Conservation (phyloP, 2,797 vertebrate genomes). For the Linurgus olivaceus region DNA sequence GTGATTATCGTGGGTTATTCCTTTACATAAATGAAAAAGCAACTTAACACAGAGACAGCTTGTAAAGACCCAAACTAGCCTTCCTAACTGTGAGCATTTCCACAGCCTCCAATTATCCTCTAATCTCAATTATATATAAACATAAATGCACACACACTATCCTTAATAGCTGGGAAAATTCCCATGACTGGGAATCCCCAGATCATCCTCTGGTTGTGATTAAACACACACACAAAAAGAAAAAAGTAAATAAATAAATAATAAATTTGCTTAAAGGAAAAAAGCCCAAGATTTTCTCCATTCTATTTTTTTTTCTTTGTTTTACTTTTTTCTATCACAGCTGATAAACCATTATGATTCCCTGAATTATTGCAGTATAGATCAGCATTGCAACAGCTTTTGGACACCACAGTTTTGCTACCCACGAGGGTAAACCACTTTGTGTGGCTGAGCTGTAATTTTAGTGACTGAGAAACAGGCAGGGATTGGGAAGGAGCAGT, state of each 20-base stretch:
- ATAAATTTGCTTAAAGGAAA: neutral
- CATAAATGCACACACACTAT: neutral
- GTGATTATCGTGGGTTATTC: neutral
- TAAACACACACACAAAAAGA: neutral
- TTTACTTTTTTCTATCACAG: neutral
- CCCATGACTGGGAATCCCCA: accelerated
- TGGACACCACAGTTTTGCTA: neutral
- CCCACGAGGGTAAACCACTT: neutral
- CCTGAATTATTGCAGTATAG: neutral
- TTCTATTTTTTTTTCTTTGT: neutral
- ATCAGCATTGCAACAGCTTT: neutral
- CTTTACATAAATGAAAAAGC: neutral
- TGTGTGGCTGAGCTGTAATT: neutral
- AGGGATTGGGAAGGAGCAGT: neutral
- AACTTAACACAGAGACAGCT: neutral
- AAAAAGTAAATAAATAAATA: neutral
- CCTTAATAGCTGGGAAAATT: neutral
- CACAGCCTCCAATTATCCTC: neutral
- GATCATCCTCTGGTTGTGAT: neutral
- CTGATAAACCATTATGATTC: neutral
- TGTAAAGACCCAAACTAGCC: neutral
- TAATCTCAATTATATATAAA: neutral
- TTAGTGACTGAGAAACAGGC: neutral
- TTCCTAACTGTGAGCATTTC: neutral
- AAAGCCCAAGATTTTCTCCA: neutral